Percentiles rank a stretch among this genome's conserved stretches.
Conservation (phyloP, 2,797 vertebrate species). For the Tiaroga cobitis region DNA sequence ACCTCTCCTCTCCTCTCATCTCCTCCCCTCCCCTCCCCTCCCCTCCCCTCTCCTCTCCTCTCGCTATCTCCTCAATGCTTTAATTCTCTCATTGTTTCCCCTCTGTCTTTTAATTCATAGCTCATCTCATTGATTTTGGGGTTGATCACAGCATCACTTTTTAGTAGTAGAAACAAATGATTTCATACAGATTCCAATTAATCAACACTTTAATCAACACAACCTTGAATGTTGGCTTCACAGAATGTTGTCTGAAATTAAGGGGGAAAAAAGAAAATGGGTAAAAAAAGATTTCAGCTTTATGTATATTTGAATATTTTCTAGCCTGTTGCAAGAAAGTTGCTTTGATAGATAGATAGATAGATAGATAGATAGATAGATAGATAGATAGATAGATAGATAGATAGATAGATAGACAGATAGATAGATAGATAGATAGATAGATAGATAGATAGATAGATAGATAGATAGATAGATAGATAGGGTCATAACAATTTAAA, state of each 20-base stretch:
- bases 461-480: neutral
- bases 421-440: neutral
- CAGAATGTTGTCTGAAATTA: neutral
- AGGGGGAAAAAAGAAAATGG: neutral
- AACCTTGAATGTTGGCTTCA: neutral
- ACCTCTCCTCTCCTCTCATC: slow-evolving; percentile 51
- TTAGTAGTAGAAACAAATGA: neutral
- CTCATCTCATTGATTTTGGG: slow-evolving; percentile 39
- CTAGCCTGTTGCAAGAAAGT: neutral
- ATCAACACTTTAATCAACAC: neutral
- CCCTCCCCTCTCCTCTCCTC: slow-evolving; percentile 45
- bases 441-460: neutral
- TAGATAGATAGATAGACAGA: too few species aligned
- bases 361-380: too few species aligned
- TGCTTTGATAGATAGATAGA: neutral
- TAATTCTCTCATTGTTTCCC: slow-evolving; percentile 12
- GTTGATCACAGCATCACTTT: neutral
- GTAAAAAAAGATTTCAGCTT: too few species aligned
- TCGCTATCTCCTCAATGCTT: neutral
- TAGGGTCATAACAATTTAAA: too few species aligned
- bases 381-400: neutral
- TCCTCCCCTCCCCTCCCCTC: slow-evolving; percentile 33
- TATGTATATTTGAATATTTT: neutral
- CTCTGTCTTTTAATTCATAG: slow-evolving; percentile 14
- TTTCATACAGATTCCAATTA: neutral